These are phyloP conservation scores for Sialis lutaria DNA, from an alignment of 2,888 invertebrate genomes.

Conservation along the genomic window DNA sequence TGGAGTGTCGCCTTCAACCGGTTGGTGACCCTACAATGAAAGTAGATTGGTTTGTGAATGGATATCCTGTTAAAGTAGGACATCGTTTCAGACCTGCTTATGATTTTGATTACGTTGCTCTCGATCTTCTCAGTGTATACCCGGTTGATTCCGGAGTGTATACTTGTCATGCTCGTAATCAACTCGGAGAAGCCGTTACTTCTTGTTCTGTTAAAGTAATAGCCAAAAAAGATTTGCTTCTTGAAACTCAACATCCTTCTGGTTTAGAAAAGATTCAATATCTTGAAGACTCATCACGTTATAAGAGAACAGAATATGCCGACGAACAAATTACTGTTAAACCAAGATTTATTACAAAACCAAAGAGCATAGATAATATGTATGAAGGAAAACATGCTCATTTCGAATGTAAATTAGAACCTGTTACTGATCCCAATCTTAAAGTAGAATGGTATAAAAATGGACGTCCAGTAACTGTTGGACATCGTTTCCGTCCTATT, in stretches of 20 bases:
- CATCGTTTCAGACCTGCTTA: constrained; percentile 90
- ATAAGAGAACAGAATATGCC: constrained; percentile 62
- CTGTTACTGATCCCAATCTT: constrained; percentile 89
- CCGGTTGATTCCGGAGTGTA: constrained; percentile 96
- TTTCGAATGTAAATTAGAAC: constrained; percentile 94
- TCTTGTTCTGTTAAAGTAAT: constrained; percentile 79
- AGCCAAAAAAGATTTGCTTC: constrained; percentile 71
- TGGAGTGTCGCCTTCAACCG: constrained; percentile 81
- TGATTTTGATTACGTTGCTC: constrained; percentile 93
- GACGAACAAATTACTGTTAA: constrained; percentile 71
- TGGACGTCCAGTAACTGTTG: constrained; percentile 82
- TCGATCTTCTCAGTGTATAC: constrained; percentile 90
- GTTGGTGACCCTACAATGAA: constrained; percentile 83
- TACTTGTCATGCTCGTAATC: constrained; percentile 87
- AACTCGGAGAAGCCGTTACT: constrained; percentile 85
- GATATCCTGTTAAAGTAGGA: constrained; percentile 78
- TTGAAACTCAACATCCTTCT: constrained; percentile 81
- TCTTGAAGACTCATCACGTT: constrained; percentile 71
- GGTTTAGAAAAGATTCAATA: constrained; percentile 85
- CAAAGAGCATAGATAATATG: constrained; percentile 71
- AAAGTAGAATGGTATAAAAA: constrained; percentile 96
- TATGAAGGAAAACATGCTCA: constrained; percentile 86
- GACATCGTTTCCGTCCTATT: constrained; percentile 88
- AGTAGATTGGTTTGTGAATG: constrained; percentile 94
- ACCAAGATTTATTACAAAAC: constrained; percentile 72